These are phyloP conservation scores for Lepus americanus DNA, from an alignment of 2,113 vertebrate species.

Conservation along the genomic window DNA sequence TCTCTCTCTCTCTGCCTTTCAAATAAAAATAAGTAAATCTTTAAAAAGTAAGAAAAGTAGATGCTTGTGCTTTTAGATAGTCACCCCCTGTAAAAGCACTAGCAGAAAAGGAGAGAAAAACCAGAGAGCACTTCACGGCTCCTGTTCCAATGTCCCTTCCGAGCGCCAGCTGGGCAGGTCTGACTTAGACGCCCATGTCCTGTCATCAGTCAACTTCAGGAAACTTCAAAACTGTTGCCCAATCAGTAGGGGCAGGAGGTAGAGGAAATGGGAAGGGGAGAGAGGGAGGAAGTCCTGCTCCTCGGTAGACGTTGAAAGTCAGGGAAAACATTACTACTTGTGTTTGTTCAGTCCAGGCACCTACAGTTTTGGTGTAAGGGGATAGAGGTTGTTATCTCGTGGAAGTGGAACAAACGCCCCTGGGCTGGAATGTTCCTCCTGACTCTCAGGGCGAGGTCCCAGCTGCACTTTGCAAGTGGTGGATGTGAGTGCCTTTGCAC, in stretches of 20 bases:
- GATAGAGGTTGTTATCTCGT: conserved; percentile 86
- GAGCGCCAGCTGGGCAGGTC: conserved; percentile 68
- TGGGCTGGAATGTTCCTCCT: conserved; percentile 81
- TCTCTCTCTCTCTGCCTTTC: no score
- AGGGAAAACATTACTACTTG: conserved; percentile 83
- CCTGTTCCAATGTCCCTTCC: conserved; percentile 74
- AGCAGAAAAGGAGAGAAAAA: not conserved
- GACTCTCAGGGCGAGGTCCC: conserved; percentile 66
- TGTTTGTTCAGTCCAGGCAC: conserved; percentile 86
- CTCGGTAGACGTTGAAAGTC: conserved; percentile 87
- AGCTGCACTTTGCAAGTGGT: conserved; percentile 40
- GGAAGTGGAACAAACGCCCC: conserved; percentile 83
- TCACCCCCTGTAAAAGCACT: not conserved
- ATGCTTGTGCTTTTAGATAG: not conserved
- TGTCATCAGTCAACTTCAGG: conserved; percentile 90
- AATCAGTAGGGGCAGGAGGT: conserved; percentile 89
- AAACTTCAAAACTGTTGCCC: conserved; percentile 88
- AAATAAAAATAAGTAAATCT: no score
- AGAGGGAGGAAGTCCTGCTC: conserved; percentile 87
- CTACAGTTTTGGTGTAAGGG: conserved; percentile 77
- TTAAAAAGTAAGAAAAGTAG: not conserved
- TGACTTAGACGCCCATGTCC: conserved; percentile 88
- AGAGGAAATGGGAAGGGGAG: conserved; percentile 89
- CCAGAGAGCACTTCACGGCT: conserved; percentile 28
- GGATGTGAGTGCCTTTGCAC: not conserved